Evolutionary conservation across 2,113 vertebrate genomes (phyloP), one percentile per base, ranked within the genome.

Genomic region (Amblyopsis rosae): DNA sequence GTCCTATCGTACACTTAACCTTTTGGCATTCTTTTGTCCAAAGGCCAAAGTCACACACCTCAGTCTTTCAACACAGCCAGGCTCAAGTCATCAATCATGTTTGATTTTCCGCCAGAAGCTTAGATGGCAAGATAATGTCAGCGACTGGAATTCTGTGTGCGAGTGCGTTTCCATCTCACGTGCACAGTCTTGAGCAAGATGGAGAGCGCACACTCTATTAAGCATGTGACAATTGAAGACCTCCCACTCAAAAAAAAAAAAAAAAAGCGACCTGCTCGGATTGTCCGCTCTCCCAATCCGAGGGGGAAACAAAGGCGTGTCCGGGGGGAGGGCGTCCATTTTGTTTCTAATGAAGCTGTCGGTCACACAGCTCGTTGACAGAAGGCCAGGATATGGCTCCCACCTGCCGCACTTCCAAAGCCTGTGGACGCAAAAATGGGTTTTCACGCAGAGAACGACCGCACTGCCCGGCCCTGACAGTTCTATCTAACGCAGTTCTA

Each of bases 291-390:
- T 71, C 67, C 82, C 69, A 83, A 55, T 80, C 81, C 48, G 45
- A 59, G 41, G 15, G 69, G 69, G 73, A 69, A 68, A 66, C 59
- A 75, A 82, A 85, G 86, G 80, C 73, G 72, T 82, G 80, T 90
- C 86, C 79, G 54, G 0, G 47, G 70, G 82, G 73, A 16, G 68
- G 17, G 54, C 56, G 59, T 73, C 74, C 77, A 85, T 92, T 92
- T 87, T 92, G 81, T 88, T 86, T 80, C 79, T 89, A 90, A 93
- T 91, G 85, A 91, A 92, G 88, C 86, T 92, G 88, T 90, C 90
- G 12, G 47, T 88, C 83, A 89, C 65, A 62, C 11, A 13, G 69
- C 79, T 78, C 79, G 82, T 85, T 83, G 84, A 91, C 90, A 91
- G 88, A 87, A 84, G 86, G 91, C 79, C 67, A 60, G 62, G 72